Evolutionary conservation across 2,888 invertebrate species (phyloP).

Genomic region (Pachymerium ferrugineum): DNA sequence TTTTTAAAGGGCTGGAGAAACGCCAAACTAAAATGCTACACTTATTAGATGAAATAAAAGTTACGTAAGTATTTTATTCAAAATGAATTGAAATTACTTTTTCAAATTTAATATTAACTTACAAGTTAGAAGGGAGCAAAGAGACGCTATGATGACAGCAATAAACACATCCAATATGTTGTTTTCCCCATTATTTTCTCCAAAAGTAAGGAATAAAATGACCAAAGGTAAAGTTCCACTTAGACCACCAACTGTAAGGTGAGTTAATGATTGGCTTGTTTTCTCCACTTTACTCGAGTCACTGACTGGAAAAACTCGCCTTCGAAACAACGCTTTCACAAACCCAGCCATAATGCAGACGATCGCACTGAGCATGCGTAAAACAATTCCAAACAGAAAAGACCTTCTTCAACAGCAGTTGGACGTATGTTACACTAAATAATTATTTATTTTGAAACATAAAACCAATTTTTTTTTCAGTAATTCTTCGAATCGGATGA

Average conservation of each 20-base stretch:
- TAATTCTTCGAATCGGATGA: no score
- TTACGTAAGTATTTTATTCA: no score
- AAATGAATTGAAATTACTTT: no score
- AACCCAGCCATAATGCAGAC: not conserved
- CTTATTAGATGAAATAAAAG: no score
- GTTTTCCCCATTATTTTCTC: not conserved
- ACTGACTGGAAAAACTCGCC: not conserved
- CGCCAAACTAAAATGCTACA: no score
- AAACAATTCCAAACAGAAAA: not conserved
- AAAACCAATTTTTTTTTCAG: not conserved
- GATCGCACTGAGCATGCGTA: not conserved
- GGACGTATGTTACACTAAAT: not conserved
- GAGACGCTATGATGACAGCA: not conserved
- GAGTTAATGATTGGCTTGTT: not conserved
- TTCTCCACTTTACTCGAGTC: not conserved
- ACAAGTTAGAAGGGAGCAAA: not conserved
- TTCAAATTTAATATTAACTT: not conserved
- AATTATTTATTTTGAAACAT: not conserved
- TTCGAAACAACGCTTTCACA: not conserved
- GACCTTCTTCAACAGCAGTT: not conserved
- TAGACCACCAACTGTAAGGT: not conserved
- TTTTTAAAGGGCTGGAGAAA: no score
- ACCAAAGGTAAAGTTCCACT: not conserved
- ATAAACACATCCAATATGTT: not conserved
- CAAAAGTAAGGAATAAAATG: not conserved